A percentile compares a stretch with the other conserved stretches of the same genome.
Evolutionary conservation across 1,140 invertebrate species (phyloP).

Genomic region (Lordiphosa stackelbergi): DNA sequence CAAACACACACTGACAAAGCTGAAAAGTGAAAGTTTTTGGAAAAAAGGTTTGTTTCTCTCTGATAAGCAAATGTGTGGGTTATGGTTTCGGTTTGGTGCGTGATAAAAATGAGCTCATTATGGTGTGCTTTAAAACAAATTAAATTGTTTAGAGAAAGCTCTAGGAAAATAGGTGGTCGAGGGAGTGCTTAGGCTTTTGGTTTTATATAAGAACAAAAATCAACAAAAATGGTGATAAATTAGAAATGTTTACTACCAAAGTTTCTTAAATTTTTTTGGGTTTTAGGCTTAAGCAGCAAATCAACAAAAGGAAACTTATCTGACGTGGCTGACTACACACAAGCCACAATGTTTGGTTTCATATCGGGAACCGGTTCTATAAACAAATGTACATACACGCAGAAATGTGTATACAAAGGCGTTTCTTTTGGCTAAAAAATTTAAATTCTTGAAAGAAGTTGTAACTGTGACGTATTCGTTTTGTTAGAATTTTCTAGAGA

Average conservation of each 20-base stretch:
- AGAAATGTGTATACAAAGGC: no score
- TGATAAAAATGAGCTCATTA: constrained; percentile 49
- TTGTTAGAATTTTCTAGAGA: no score
- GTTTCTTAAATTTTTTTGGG: no score
- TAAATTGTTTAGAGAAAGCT: constrained; percentile 37
- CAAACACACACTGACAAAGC: constrained; percentile 5
- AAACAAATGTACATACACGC: no score
- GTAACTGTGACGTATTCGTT: constrained; percentile 5
- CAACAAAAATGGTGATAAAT: constrained; percentile 5
- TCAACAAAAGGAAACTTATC: no score
- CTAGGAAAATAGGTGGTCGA: constrained; percentile 27
- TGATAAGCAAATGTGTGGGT: constrained; percentile 30
- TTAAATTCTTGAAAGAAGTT: neutral
- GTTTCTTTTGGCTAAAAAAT: neutral
- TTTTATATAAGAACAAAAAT: no score
- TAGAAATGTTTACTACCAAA: no score
- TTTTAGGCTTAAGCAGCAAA: no score
- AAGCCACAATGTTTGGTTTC: no score
- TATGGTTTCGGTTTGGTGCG: constrained; percentile 22
- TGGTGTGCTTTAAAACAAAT: constrained; percentile 30
- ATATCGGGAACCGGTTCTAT: no score
- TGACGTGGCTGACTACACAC: no score
- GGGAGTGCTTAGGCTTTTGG: constrained; percentile 7
- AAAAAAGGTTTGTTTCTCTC: constrained; percentile 13
- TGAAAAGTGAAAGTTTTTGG: constrained; percentile 58